Conservation (phyloP, 2,888 invertebrate genomes). For the Stegophylla sp. region DNA sequence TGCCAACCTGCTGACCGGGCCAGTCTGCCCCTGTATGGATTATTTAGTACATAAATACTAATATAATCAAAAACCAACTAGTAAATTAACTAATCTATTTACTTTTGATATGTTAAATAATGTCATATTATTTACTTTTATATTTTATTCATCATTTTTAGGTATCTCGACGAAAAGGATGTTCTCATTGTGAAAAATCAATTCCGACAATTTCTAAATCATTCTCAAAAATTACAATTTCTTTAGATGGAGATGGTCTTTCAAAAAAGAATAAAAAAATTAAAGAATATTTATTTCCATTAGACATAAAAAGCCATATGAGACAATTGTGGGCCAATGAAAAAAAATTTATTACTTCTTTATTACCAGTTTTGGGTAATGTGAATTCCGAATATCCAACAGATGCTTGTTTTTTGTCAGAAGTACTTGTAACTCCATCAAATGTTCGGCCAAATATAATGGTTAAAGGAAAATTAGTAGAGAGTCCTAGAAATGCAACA, state of each 20-base stretch:
- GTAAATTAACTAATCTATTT: too few species aligned
- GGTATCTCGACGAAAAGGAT: conserved; percentile 12
- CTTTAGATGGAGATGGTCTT: conserved; percentile 63
- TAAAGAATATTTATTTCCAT: conserved; percentile 69
- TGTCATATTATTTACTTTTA: neutral
- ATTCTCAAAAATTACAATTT: conserved; percentile 49
- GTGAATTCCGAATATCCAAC: conserved; percentile 71
- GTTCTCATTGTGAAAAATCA: conserved; percentile 28
- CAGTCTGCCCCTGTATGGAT: too few species aligned
- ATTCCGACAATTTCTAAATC: conserved; percentile 46
- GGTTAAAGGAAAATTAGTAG: conserved; percentile 72
- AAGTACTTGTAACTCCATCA: conserved; percentile 85
- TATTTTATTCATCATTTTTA: too few species aligned
- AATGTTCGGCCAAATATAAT: conserved; percentile 78
- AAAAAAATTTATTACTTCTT: conserved; percentile 71
- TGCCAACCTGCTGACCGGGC: too few species aligned
- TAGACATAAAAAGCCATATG: conserved; percentile 73
- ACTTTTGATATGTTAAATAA: too few species aligned
- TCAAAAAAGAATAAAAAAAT: conserved; percentile 63
- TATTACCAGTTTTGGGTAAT: conserved; percentile 74
- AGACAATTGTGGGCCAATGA: conserved; percentile 77
- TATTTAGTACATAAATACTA: too few species aligned
- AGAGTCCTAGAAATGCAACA: conserved; percentile 78
- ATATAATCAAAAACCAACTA: too few species aligned
- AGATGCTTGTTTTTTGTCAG: conserved; percentile 85